Base-by-base conservation (phyloP, 64 coral and sea anemone genomes). In the Dendronephthya gigantea region DNA sequence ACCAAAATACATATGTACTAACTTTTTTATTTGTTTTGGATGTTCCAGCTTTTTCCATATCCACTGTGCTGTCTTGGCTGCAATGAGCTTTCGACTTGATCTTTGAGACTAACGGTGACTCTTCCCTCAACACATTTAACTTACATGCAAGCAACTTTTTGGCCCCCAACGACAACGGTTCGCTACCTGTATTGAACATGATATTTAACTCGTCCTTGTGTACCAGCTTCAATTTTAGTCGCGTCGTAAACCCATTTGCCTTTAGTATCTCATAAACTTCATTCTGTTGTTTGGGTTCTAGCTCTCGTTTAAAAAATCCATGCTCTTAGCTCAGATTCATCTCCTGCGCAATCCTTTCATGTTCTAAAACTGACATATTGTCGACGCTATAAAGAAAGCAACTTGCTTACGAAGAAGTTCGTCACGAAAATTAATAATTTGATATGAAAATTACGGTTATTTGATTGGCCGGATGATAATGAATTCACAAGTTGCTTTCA, bases 151-250 rank as follows among this genome's bases (percentile, higher is more conserved):
- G 50, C 9, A 85, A 22, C 35, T 48, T 52, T 62, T 85, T 85
- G 9, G 83, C 36, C 5, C 83, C 83, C 10, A 85, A 37, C 2
- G 50, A 23, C 29, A 85, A 56, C 2, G 19, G 7, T 17, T 56
- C 51, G 4, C 4, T 56, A n/a, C 51, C 15, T 55, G 35, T 29
- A 31, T 31, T 35, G 56, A 85, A 85, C 51, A 85, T 55, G 3
- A 85, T 50, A 23, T 51, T 55, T 23, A 58, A 25, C 27, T 28
- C 50, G 30, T 85, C 51, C 10, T 85, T 29, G 49, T 37, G 25
- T 16, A 85, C 39, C 13, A 85, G 48, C 56, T 85, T 85, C 17
- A 85, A 31, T 85, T 85, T 85, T 35, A 56, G 13, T 9, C 48
- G 19, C 19, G 49, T 55, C 0, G 47, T 85, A 35, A 59, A 85